phyloP scores from a whole-genome alignment of 2,113 vertebrate genomes.

The Podarcis raffonei region DNA sequence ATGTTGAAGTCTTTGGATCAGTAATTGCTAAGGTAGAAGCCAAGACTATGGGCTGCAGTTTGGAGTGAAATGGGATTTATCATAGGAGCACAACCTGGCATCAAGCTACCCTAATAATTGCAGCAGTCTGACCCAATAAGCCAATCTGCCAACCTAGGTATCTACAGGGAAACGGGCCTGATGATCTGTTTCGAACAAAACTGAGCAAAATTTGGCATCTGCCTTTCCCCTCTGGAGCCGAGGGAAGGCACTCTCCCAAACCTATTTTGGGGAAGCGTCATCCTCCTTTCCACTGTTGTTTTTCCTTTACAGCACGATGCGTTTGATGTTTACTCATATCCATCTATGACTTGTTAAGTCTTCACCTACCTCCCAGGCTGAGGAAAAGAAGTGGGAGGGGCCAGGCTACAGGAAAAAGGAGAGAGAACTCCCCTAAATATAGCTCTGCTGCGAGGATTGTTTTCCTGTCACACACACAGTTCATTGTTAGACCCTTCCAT shows the following conservation, averaged over 20 bases:
- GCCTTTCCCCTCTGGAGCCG: not conserved
- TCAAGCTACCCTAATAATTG: fast-evolving
- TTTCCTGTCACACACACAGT: constrained; percentile 76
- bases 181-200: not conserved
- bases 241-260: fast-evolving
- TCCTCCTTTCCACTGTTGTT: constrained; percentile 36
- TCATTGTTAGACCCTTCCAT: constrained; percentile 71
- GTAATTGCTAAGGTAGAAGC: not conserved
- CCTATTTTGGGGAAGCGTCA: constrained; percentile 66
- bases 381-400: constrained; percentile 39
- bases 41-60: not conserved
- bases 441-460: constrained; percentile 65
- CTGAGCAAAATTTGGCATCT: constrained; percentile 27
- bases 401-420: constrained; percentile 55
- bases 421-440: constrained; percentile 75
- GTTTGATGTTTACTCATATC: constrained; percentile 61
- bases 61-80: not conserved
- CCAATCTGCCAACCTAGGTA: fast-evolving
- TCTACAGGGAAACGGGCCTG: not conserved
- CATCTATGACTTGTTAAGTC: constrained; percentile 69
- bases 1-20: too few relatives aligned
- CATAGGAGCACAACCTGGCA: constrained; percentile 1
- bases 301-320: constrained; percentile 67
- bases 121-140: fast-evolving
- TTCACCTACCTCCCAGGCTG: constrained; percentile 74